A percentile compares a stretch with the other conserved stretches of the same genome.
Evolutionary conservation across 2,113 vertebrate species (phyloP).

Genomic region (Phyllopteryx taeniolatus): DNA sequence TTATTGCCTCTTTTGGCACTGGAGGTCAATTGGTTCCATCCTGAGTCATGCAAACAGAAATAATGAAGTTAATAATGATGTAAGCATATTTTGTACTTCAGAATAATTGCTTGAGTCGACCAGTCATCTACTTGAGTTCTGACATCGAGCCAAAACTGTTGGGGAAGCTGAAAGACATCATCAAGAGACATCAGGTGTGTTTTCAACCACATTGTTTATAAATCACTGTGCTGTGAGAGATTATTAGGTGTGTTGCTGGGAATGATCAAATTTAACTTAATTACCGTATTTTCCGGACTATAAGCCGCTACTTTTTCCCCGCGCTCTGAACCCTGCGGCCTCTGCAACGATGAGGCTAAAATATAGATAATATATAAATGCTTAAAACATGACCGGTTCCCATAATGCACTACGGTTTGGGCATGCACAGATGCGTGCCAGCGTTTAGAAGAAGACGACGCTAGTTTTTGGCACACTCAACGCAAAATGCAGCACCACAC

Average conservation of each 20-base stretch:
- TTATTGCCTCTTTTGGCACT: background rate
- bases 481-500: no score
- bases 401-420: no score
- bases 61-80: background rate
- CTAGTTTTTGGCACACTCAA: no score
- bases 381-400: no score
- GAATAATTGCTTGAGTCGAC: slow-evolving; percentile 92
- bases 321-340: no score
- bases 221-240: background rate
- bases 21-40: background rate
- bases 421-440: no score
- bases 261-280: background rate
- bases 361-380: no score
- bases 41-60: slow-evolving; percentile 9
- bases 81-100: slow-evolving; percentile 42
- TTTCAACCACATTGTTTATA: background rate
- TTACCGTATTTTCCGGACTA: background rate
- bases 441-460: no score
- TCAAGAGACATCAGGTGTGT: slow-evolving; percentile 92
- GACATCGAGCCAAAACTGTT: slow-evolving; percentile 93
- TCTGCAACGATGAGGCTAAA: no score
- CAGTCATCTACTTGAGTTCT: slow-evolving; percentile 90
- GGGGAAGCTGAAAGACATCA: slow-evolving; percentile 93
- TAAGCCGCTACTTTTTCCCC: no score
- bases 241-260: background rate